phyloP scores from a whole-genome alignment of 1,140 invertebrate genomes.

The Leptonema lineaticorne region DNA sequence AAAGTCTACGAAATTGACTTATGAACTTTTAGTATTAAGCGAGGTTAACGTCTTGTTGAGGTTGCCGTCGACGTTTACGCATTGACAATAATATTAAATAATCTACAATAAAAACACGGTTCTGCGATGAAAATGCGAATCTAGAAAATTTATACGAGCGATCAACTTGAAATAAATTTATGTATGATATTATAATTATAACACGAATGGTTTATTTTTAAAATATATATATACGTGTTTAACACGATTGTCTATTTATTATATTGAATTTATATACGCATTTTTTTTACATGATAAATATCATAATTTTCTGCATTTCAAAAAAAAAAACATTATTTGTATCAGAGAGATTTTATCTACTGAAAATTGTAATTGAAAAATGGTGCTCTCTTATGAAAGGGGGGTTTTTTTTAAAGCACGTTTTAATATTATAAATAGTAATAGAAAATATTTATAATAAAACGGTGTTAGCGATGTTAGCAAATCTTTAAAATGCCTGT shows the following conservation, averaged over 20 bases:
- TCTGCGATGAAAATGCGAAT: neutral
- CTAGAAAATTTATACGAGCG: too few relatives aligned
- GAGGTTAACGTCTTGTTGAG: constrained; percentile 18
- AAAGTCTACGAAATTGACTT: neutral
- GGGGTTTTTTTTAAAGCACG: too few relatives aligned
- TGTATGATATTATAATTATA: neutral
- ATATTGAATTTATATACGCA: neutral
- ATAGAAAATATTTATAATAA: neutral
- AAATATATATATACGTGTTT: neutral
- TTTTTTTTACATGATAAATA: too few relatives aligned
- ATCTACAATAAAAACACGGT: neutral
- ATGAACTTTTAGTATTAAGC: constrained; percentile 3
- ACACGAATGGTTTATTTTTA: neutral
- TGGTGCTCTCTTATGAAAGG: too few relatives aligned
- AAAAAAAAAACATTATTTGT: too few relatives aligned
- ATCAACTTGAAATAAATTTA: neutral
- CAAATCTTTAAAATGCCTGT: neutral
- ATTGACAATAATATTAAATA: neutral
- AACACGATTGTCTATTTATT: neutral
- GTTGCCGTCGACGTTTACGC: neutral
- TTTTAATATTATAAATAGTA: neutral
- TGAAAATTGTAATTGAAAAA: too few relatives aligned
- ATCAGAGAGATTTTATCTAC: too few relatives aligned
- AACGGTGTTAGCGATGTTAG: neutral
- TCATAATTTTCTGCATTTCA: too few relatives aligned